These are phyloP conservation scores for Epirrhoe alternata DNA, from an alignment of 2,888 invertebrate species.

Conservation along the genomic window DNA sequence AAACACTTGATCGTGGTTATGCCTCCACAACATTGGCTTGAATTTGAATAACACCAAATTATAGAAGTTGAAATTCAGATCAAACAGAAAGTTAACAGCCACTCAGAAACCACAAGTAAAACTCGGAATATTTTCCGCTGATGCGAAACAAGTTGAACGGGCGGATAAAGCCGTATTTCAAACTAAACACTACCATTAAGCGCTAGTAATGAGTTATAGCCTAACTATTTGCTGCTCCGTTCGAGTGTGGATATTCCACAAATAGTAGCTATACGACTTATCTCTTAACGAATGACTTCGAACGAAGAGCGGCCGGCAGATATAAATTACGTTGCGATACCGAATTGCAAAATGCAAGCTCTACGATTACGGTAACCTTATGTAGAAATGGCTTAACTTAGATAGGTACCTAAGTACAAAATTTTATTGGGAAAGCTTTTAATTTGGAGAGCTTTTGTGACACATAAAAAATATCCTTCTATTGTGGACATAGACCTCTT, in stretches of 20 bases:
- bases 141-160: conserved; percentile 3
- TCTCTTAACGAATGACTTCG: not conserved
- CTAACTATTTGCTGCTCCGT: conserved; percentile 5
- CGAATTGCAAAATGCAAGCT: no score
- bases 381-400: no score
- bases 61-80: not conserved
- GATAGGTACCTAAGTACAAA: no score
- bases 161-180: conserved; percentile 10
- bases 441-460: no score
- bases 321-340: not conserved
- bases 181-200: conserved; percentile 6
- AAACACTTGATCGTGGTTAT: no score
- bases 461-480: no score
- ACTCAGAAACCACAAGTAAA: not conserved
- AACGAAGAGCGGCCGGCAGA: not conserved
- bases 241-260: not conserved
- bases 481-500: no score
- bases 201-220: conserved; percentile 1
- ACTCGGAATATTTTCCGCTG: conserved; percentile 3
- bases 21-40: no score
- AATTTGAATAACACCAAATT: not conserved
- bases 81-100: conserved; percentile 1
- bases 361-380: no score
- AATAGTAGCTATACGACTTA: conserved; percentile 1
- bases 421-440: no score